Evolutionary conservation across 2,888 invertebrate genomes (phyloP).

Genomic region (Plagiodera versicolora): DNA sequence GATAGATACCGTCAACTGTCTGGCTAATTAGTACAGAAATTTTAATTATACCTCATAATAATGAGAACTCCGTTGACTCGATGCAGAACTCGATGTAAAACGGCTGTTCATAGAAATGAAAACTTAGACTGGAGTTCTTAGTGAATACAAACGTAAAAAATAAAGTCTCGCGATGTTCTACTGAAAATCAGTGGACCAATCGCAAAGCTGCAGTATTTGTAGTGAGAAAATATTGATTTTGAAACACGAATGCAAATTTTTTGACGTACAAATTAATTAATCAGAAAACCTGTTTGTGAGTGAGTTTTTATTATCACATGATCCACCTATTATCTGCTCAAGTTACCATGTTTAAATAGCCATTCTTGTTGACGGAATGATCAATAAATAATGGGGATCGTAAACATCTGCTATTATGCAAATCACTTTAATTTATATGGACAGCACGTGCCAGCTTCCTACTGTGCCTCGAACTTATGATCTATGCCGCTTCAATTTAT

Average conservation of each 20-base stretch:
- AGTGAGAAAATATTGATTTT: too few species aligned
- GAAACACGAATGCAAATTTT: too few species aligned
- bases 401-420: constrained; percentile 36
- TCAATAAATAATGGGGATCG: constrained; percentile 29
- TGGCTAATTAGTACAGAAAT: neutral
- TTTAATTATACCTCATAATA: neutral
- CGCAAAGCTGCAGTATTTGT: too few species aligned
- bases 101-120: neutral
- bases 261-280: too few species aligned
- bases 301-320: too few species aligned
- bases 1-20: neutral
- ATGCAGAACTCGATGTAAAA: neutral
- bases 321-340: too few species aligned
- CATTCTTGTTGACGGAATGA: constrained; percentile 22
- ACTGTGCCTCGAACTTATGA: constrained; percentile 30
- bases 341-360: neutral
- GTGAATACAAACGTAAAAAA: too few species aligned
- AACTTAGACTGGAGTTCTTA: neutral
- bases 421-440: constrained; percentile 34
- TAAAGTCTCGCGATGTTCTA: too few species aligned
- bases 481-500: constrained; percentile 31
- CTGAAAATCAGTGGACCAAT: too few species aligned
- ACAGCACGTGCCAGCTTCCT: constrained; percentile 25
- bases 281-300: too few species aligned
- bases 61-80: constrained; percentile 5